These are phyloP conservation scores for Polypedilum vanderplanki DNA, from an alignment of 1,140 invertebrate genomes.

Conservation along the genomic window DNA sequence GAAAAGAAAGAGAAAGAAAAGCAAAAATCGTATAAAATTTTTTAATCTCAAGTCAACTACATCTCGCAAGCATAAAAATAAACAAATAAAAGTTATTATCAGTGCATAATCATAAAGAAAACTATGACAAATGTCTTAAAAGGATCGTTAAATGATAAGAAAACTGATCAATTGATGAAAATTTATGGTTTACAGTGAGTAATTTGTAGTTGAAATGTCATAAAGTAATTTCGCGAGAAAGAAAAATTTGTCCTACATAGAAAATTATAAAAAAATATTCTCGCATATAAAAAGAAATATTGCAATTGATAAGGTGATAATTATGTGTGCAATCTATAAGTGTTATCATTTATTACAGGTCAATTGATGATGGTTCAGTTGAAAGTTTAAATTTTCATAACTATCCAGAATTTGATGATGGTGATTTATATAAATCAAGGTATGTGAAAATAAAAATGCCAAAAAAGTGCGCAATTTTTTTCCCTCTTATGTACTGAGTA, in stretches of 20 bases:
- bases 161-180: constrained; percentile 28
- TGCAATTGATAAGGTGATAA: not conserved
- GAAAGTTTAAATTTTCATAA: constrained; percentile 26
- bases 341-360: not conserved
- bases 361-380: constrained; percentile 4
- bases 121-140: constrained; percentile 25
- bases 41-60: no score
- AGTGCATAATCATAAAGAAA: constrained; percentile 17
- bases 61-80: not conserved
- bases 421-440: constrained; percentile 19
- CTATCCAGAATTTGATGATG: constrained; percentile 24
- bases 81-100: not conserved
- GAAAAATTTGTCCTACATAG: not conserved
- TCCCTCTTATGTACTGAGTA: not conserved
- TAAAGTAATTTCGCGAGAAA: not conserved
- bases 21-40: no score
- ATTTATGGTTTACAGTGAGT: constrained; percentile 26
- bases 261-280: not conserved
- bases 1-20: no score
- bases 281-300: not conserved
- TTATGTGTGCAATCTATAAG: not conserved
- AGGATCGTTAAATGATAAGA: constrained; percentile 21
- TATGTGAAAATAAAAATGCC: not conserved
- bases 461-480: constrained; percentile 15
- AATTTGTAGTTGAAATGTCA: not conserved